Percentiles rank a stretch among this genome's conserved stretches.
Evolutionary conservation across 2,888 invertebrate species (phyloP).

Genomic region (Ichneumoninae sp.): DNA sequence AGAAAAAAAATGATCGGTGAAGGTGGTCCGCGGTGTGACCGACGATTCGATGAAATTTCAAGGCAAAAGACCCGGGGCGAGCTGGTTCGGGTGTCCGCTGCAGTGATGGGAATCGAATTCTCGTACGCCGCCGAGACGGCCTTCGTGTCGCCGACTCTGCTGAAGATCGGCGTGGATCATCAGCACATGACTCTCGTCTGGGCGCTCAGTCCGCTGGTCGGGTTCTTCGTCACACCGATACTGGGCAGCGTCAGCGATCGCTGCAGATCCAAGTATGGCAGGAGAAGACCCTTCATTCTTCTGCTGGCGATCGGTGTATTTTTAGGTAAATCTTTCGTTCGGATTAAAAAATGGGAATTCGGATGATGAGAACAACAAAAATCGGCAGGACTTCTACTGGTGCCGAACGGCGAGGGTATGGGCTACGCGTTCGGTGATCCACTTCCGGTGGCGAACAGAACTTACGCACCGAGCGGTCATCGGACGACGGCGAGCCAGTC

Average conservation of each 20-base stretch:
- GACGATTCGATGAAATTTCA: conserved; percentile 2
- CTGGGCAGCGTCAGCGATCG: conserved; percentile 96
- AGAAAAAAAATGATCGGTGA: not conserved
- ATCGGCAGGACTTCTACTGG: conserved; percentile 91
- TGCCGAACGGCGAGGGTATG: conserved; percentile 95
- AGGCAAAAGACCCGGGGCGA: conserved; percentile 90
- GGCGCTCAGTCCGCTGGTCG: conserved; percentile 97
- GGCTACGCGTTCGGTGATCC: conserved; percentile 93
- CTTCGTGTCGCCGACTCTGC: conserved; percentile 96
- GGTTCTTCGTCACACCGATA: conserved; percentile 97
- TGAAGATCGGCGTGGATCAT: conserved; percentile 96
- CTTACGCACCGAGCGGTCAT: conserved; percentile 75
- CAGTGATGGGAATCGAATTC: conserved; percentile 98
- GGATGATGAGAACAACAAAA: not conserved
- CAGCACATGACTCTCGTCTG: conserved; percentile 98
- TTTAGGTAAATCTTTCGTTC: conserved; percentile 87
- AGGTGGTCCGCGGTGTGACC: not conserved
- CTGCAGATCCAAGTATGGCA: conserved; percentile 92
- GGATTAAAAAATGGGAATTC: not conserved
- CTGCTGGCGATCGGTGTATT: conserved; percentile 95
- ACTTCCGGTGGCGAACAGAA: conserved; percentile 81
- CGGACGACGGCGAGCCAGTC: conserved; percentile 77
- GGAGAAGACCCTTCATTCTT: conserved; percentile 96
- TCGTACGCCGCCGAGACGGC: conserved; percentile 99
- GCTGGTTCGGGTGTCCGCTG: conserved; percentile 94